Base-by-base conservation (phyloP, 2,888 invertebrate species). In the Frankliniella fusca region DNA sequence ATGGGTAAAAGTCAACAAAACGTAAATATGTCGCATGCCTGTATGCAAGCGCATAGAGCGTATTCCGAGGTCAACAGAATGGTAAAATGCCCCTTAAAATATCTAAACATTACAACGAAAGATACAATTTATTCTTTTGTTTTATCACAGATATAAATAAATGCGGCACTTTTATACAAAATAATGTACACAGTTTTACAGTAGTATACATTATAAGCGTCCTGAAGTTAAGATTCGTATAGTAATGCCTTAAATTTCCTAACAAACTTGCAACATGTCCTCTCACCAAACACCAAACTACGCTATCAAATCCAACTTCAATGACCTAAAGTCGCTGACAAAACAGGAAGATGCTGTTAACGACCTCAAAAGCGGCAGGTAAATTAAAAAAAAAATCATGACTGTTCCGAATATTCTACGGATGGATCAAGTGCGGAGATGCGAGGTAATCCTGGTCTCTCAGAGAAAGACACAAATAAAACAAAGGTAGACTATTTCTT, bases 131-230 rank as follows among this genome's bases (percentile, higher is more conserved):
- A 76, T 76, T 76, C 70, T 76, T 76, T 76, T 76, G 70, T 76
- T 76, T 76, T 76, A 76, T 76, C 70, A 76, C 70, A 76, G 70
- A 76, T 76, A 76, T 76, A 76, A 76, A 76, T 76, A 76, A 76
- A 76, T 76, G 70, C 70, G 70, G 70, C 70, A 76, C 70, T 27
- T 76, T 76, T 76, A 76, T 76, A 76, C 70, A 76, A 23, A 76
- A 76, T 27, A 76, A 76, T 76, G 70, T 76, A 76, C 70, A 76
- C 70, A 76, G 23, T 76, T 76, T 76, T 76, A 76, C 70, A 76
- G 27, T 27, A 76, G 70, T 76, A 76, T 76, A 76, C 70, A 76
- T 76, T 27, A 76, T 76, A 76, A 76, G 70, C 70, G 70, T 76
- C 27, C 70, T 27, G 27, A 76, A 23, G 70, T 76, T 76, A 76